Conservation (phyloP, 2,888 invertebrate genomes). For the Teleiodes luculella region DNA sequence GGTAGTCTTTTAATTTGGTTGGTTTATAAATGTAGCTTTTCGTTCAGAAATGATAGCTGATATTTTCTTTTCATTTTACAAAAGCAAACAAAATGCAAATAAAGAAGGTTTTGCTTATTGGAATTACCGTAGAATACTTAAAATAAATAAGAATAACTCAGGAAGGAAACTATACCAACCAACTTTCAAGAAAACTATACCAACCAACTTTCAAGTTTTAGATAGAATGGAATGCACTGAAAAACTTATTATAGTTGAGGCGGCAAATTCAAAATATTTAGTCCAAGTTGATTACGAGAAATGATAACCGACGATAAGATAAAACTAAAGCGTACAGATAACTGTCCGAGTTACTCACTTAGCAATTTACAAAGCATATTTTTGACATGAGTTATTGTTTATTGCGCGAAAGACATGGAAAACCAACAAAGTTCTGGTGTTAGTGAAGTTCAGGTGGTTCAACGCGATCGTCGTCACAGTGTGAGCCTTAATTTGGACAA, state of each 20-base stretch:
- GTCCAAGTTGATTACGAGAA: constrained; percentile 62
- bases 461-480: constrained; percentile 34
- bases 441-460: constrained; percentile 32
- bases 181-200: too few relatives aligned
- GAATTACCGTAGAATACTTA: too few relatives aligned
- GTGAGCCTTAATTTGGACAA: constrained; percentile 67
- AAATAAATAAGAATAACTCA: too few relatives aligned
- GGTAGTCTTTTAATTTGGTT: neutral
- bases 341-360: constrained; percentile 46
- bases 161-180: too few relatives aligned
- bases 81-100: too few relatives aligned
- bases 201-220: too few relatives aligned
- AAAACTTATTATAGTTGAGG: constrained; percentile 27
- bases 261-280: constrained; percentile 64
- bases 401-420: constrained; percentile 53
- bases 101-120: too few relatives aligned
- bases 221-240: too few relatives aligned
- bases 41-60: constrained; percentile 42
- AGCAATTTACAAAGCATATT: neutral
- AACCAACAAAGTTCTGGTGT: constrained; percentile 37
- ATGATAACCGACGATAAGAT: constrained; percentile 68
- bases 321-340: constrained; percentile 62
- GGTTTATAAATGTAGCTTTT: constrained; percentile 7
- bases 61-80: too few relatives aligned
- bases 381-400: constrained; percentile 63